Conservation (phyloP, 2,113 vertebrate genomes). For the Lucifuga dentata region DNA sequence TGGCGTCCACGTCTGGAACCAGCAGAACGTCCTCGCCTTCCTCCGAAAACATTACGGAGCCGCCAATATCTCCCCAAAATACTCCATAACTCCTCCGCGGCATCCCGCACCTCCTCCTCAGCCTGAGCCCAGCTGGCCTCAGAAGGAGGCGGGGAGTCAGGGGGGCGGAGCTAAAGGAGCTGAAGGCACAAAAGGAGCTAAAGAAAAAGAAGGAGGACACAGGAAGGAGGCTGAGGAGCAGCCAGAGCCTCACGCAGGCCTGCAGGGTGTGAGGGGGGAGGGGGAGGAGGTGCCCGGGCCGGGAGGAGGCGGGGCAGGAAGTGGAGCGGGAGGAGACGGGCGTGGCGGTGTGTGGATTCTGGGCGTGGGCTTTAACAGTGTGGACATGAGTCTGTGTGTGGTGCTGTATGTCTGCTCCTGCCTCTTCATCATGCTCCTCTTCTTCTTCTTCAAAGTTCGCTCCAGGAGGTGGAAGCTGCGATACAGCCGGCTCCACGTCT, state of each 20-base stretch:
- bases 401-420: slow-evolving; percentile 90
- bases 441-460: slow-evolving; percentile 91
- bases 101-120: background rate
- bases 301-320: background rate
- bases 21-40: slow-evolving; percentile 86
- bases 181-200: background rate
- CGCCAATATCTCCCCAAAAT: slow-evolving; percentile 82
- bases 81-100: slow-evolving; percentile 50
- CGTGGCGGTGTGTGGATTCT: slow-evolving; percentile 79
- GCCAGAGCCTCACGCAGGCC: background rate
- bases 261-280: background rate
- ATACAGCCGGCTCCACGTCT: slow-evolving; percentile 78
- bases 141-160: slow-evolving; percentile 12
- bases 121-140: background rate
- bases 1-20: slow-evolving; percentile 89
- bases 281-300: background rate
- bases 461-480: slow-evolving; percentile 88
- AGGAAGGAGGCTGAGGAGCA: background rate
- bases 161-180: background rate
- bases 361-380: slow-evolving; percentile 91
- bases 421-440: slow-evolving; percentile 94
- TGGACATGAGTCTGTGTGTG: slow-evolving; percentile 98
- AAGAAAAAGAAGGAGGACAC: background rate
- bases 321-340: background rate
- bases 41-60: slow-evolving; percentile 86